phyloP scores from a whole-genome alignment of 92 coral and sea anemone species.

The Parazoanthus swiftii region DNA sequence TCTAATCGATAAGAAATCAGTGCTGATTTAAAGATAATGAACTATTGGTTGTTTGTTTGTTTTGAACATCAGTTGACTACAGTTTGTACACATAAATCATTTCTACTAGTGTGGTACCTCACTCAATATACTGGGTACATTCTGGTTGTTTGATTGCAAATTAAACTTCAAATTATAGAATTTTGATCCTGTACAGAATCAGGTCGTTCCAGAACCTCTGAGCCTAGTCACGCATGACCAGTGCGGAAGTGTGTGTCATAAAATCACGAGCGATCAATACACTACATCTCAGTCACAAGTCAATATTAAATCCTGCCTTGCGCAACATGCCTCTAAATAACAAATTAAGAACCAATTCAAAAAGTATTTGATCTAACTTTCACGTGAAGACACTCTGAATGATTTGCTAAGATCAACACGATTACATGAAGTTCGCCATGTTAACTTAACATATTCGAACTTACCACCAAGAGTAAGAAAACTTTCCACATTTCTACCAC shows the following conservation, averaged over 20 bases:
- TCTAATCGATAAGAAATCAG: not conserved
- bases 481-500: slow-evolving; percentile 27
- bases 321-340: too few relatives aligned
- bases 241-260: too few relatives aligned
- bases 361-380: not conserved
- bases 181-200: not conserved
- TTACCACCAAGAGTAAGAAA: slow-evolving; percentile 20
- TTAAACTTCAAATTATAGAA: not conserved
- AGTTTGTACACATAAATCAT: too few relatives aligned
- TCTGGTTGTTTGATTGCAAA: not conserved
- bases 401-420: not conserved
- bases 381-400: not conserved
- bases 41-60: not conserved
- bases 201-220: too few relatives aligned
- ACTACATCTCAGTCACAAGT: too few relatives aligned
- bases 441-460: not conserved
- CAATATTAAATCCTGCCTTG: too few relatives aligned
- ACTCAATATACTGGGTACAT: too few relatives aligned
- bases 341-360: not conserved
- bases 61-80: not conserved
- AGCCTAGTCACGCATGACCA: too few relatives aligned
- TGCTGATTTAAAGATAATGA: too few relatives aligned
- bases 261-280: not conserved
- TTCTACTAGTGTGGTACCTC: too few relatives aligned
- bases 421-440: not conserved